These are phyloP conservation scores for Netelia virgata DNA, from an alignment of 2,888 invertebrate genomes.

Conservation along the genomic window DNA sequence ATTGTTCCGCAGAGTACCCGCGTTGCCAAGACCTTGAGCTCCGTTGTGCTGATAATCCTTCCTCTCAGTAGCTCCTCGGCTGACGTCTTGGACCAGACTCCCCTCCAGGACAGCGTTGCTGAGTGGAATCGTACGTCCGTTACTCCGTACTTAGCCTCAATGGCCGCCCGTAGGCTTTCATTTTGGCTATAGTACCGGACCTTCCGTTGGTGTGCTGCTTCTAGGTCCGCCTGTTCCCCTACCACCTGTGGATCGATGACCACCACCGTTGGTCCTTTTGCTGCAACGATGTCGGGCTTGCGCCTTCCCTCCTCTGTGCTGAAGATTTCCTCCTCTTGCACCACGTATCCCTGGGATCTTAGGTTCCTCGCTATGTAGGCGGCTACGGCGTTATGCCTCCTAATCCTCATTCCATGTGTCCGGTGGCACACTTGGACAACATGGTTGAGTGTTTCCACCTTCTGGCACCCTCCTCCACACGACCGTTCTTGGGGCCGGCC, in stretches of 20 bases:
- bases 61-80: neutral
- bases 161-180: neutral
- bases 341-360: conserved; percentile 67
- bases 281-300: conserved; percentile 78
- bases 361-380: neutral
- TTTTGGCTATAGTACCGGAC: conserved; percentile 71
- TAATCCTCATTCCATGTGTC: conserved; percentile 77
- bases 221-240: conserved; percentile 73
- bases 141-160: neutral
- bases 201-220: conserved; percentile 73
- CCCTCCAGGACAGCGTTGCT: conserved; percentile 44
- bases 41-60: neutral
- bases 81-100: conserved; percentile 46
- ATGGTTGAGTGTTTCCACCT: conserved; percentile 76
- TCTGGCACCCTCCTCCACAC: conserved; percentile 75
- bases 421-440: conserved; percentile 75
- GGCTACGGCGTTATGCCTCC: neutral
- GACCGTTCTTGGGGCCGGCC: conserved; percentile 62
- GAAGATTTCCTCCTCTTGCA: conserved; percentile 71
- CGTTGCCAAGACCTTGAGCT: conserved; percentile 25
- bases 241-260: conserved; percentile 80
- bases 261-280: conserved; percentile 66
- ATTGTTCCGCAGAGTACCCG: conserved; percentile 38
- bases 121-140: neutral
- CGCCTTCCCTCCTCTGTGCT: conserved; percentile 71